Conservation (phyloP, 2,797 vertebrate genomes). For the Gymnothorax javanicus region DNA sequence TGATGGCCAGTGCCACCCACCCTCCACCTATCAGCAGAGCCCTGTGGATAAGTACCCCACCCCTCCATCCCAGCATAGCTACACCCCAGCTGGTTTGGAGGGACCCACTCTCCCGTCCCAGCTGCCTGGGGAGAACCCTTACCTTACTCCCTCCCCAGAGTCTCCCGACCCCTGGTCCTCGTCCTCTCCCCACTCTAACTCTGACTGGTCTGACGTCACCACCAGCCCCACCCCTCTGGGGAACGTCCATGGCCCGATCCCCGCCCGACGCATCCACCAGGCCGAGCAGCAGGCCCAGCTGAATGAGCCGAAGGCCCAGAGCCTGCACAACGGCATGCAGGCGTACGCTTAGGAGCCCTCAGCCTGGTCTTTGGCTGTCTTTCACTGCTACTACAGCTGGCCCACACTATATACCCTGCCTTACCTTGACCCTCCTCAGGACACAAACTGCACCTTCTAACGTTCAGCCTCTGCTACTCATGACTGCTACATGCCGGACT, state of each 20-base stretch:
- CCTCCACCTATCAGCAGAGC: conserved; percentile 83
- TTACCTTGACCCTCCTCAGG: too few relatives aligned
- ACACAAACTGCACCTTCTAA: background rate
- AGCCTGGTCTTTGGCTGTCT: background rate
- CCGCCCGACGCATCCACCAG: conserved; percentile 78
- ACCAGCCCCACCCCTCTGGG: conserved; percentile 86
- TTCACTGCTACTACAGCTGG: background rate
- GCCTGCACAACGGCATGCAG: conserved; percentile 82
- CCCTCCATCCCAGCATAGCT: conserved; percentile 90
- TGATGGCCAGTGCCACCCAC: conserved; percentile 75
- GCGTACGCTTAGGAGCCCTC: conserved; percentile 66
- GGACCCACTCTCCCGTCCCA: conserved; percentile 86
- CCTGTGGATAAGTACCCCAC: conserved; percentile 94
- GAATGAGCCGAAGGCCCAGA: conserved; percentile 60
- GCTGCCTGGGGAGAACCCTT: conserved; percentile 89
- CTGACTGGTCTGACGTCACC: conserved; percentile 96
- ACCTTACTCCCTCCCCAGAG: conserved; percentile 91
- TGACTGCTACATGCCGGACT: background rate
- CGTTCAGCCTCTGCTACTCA: background rate
- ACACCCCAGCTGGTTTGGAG: conserved; percentile 77
- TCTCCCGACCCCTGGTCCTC: conserved; percentile 96
- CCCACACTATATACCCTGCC: background rate
- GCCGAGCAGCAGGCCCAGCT: conserved; percentile 76
- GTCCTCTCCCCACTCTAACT: conserved; percentile 92
- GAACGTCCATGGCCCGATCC: conserved; percentile 68